Evolutionary conservation across 2,113 vertebrate genomes (phyloP).

Genomic region (Proteles cristata): DNA sequence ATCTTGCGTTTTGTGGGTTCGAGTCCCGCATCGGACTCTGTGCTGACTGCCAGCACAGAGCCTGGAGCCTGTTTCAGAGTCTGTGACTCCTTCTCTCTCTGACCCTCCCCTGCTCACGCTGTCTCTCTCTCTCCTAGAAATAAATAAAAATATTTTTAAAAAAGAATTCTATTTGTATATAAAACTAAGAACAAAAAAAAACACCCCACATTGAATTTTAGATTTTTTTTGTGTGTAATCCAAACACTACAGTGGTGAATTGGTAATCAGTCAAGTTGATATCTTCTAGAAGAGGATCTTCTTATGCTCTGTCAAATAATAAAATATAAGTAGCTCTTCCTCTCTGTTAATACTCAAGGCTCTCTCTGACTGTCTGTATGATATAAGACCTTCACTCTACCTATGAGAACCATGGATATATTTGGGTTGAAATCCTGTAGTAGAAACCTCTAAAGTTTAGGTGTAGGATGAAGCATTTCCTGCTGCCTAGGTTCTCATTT

Average conservation of each 20-base stretch:
- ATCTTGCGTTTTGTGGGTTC: too few relatives aligned
- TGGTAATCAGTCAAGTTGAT: not conserved
- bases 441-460: not conserved
- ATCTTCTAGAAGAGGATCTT: not conserved
- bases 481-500: not conserved
- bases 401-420: not conserved
- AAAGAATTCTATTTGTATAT: not conserved
- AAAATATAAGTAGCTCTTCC: not conserved
- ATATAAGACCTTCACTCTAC: not conserved
- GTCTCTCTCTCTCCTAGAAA: too few relatives aligned
- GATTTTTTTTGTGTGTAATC: not conserved
- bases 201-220: not conserved
- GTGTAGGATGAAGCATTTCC: not conserved
- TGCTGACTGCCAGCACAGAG: too few relatives aligned
- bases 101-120: too few relatives aligned
- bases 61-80: too few relatives aligned
- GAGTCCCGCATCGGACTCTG: too few relatives aligned
- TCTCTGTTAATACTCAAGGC: not conserved
- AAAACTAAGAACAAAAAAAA: not conserved
- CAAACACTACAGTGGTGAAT: not conserved
- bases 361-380: not conserved
- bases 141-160: too few relatives aligned
- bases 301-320: not conserved
- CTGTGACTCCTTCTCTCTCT: too few relatives aligned
- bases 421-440: not conserved